Percentiles rank a stretch among this genome's conserved stretches.
phyloP scores from a whole-genome alignment of 2,888 invertebrate genomes.

The Drosophila greeni region DNA sequence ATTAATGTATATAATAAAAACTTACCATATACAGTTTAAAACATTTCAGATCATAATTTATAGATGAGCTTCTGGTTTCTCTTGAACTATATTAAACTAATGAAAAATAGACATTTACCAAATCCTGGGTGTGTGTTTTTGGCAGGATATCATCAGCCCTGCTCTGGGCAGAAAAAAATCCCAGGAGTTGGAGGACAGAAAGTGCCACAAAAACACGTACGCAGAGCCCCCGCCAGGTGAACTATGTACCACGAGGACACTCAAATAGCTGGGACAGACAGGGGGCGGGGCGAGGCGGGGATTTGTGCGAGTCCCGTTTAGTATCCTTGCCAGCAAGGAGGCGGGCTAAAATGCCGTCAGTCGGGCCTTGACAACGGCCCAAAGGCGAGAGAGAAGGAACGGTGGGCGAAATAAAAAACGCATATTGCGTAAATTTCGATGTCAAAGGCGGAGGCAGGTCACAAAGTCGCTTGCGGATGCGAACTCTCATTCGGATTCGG shows the following conservation, averaged over 20 bases:
- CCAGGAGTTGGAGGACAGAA: slow-evolving; percentile 2
- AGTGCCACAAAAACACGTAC: slow-evolving; percentile 32
- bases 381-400: background rate
- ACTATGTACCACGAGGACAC: slow-evolving; percentile 39
- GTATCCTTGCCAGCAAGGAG: slow-evolving; percentile 7
- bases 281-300: slow-evolving; percentile 9
- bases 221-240: slow-evolving; percentile 22
- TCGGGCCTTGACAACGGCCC: slow-evolving; percentile 26
- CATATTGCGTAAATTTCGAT: slow-evolving; percentile 69
- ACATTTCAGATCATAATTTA: slow-evolving; percentile 12
- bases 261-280: slow-evolving; percentile 31
- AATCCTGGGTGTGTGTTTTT: slow-evolving; percentile 1
- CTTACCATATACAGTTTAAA: background rate
- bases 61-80: slow-evolving; percentile 9
- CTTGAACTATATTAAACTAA: slow-evolving; percentile 19
- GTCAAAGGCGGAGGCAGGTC: slow-evolving; percentile 47
- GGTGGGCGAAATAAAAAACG: slow-evolving; percentile 59
- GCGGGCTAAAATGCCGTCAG: slow-evolving; percentile 36
- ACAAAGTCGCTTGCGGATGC: slow-evolving; percentile 40
- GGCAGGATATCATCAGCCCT: slow-evolving; percentile 8
- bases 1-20: background rate
- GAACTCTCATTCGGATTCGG: slow-evolving; percentile 20
- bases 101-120: slow-evolving; percentile 22
- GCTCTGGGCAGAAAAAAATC: background rate
- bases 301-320: slow-evolving; percentile 23